Percentiles rank a stretch among this genome's conserved stretches.
Evolutionary conservation across 2,797 vertebrate species (phyloP).

Genomic region (Mormyrops attenuatus): DNA sequence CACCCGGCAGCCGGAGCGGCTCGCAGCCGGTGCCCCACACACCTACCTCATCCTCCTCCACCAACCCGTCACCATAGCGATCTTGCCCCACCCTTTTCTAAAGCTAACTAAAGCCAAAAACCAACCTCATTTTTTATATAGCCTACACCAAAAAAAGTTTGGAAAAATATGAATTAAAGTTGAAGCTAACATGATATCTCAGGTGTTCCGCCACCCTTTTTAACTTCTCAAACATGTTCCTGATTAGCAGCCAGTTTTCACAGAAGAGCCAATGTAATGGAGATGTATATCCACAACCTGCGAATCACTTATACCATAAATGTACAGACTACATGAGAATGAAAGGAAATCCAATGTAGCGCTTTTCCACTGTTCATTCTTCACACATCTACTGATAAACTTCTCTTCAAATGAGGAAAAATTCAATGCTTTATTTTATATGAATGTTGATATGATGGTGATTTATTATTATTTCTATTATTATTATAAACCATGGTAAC

Average conservation of each 20-base stretch:
- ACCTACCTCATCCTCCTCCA: slow-evolving; percentile 82
- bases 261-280: slow-evolving; percentile 65
- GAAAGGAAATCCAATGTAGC: slow-evolving; percentile 57
- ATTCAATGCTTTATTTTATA: slow-evolving; percentile 49
- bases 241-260: slow-evolving; percentile 60
- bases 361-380: slow-evolving; percentile 63
- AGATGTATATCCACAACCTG: slow-evolving; percentile 63
- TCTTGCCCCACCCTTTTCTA: slow-evolving; percentile 35
- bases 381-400: slow-evolving; percentile 65
- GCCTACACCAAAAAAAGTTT: slow-evolving; percentile 69
- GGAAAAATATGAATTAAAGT: slow-evolving; percentile 50
- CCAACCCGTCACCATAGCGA: slow-evolving; percentile 79
- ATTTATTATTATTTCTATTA: slow-evolving; percentile 1
- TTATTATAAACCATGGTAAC: slow-evolving; percentile 49
- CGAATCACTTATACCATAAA: slow-evolving; percentile 74
- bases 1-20: slow-evolving; percentile 42
- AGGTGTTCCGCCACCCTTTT: slow-evolving; percentile 52
- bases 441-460: slow-evolving; percentile 48
- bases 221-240: slow-evolving; percentile 28
- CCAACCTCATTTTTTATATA: slow-evolving; percentile 60
- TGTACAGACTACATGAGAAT: slow-evolving; percentile 61
- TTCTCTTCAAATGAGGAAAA: slow-evolving; percentile 47
- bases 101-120: slow-evolving; percentile 69
- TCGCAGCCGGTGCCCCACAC: slow-evolving; percentile 60
- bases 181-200: slow-evolving; percentile 71